Evolutionary conservation across 2,888 invertebrate genomes (phyloP).

Genomic region (Parelbella ahira): DNA sequence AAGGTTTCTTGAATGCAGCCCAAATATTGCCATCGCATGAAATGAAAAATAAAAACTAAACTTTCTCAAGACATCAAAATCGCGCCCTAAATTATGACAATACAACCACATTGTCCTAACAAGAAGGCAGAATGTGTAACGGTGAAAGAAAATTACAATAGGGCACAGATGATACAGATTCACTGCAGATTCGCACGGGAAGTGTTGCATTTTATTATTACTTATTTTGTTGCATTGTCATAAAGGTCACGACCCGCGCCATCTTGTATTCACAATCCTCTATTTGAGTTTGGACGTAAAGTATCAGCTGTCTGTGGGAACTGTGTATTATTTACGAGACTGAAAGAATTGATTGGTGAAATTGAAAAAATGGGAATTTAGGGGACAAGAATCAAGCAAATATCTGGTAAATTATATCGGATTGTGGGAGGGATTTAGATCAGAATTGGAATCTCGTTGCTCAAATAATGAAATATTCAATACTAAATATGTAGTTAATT

Average conservation of each 20-base stretch:
- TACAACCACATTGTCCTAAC: no score
- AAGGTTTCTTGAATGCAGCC: no score
- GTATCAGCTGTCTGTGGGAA: background rate
- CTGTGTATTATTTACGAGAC: background rate
- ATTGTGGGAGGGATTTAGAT: no score
- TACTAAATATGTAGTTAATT: no score
- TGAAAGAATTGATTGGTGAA: no score
- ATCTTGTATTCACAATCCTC: conserved; percentile 17
- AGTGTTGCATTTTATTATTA: conserved; percentile 34
- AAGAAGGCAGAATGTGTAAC: conserved; percentile 31
- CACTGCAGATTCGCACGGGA: conserved; percentile 69
- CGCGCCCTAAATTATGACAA: conserved; percentile 26
- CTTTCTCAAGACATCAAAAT: conserved; percentile 11
- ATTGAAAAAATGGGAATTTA: no score
- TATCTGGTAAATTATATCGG: no score
- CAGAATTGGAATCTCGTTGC: no score
- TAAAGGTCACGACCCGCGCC: conserved; percentile 52
- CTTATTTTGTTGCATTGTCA: conserved; percentile 32
- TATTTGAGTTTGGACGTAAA: no score
- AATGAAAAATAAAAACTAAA: conserved; percentile 3
- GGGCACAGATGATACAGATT: conserved; percentile 64
- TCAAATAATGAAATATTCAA: no score
- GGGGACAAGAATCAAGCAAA: no score
- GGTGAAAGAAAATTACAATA: conserved; percentile 54
- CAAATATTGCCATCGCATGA: background rate